Percentiles rank a stretch among this genome's conserved stretches.
Conservation (phyloP, 2,888 invertebrate species). For the Erebia epiphron region DNA sequence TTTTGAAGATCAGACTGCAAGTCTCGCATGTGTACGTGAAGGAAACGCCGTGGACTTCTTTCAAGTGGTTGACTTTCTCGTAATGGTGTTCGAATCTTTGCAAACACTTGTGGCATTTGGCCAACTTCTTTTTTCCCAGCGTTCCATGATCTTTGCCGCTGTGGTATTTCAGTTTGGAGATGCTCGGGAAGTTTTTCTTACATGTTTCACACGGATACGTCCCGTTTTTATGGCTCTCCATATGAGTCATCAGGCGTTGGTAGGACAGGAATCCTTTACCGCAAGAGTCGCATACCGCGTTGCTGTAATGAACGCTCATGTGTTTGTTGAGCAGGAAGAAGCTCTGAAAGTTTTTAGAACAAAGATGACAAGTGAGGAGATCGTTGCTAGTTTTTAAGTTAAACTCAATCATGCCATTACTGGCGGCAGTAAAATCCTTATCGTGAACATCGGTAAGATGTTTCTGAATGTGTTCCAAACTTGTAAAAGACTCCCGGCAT, state of each 20-base stretch:
- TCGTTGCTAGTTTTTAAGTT: conserved; percentile 39
- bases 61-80: conserved; percentile 43
- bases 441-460: conserved; percentile 42
- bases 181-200: conserved; percentile 35
- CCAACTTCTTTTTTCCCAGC: conserved; percentile 34
- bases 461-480: conserved; percentile 40
- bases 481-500: conserved; percentile 39
- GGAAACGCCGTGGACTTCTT: conserved; percentile 36
- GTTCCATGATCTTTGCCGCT: conserved; percentile 38
- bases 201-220: conserved; percentile 41
- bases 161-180: conserved; percentile 42
- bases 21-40: conserved; percentile 39
- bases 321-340: conserved; percentile 43
- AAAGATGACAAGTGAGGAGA: conserved; percentile 40
- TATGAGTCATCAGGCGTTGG: conserved; percentile 39
- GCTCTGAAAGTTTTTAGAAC: conserved; percentile 40
- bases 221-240: conserved; percentile 39
- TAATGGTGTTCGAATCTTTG: conserved; percentile 44
- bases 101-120: conserved; percentile 43
- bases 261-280: conserved; percentile 42
- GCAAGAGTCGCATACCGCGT: conserved; percentile 43
- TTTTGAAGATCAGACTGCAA: conserved; percentile 37
- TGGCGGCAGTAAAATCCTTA: conserved; percentile 43
- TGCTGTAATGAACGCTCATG: conserved; percentile 43
- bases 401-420: conserved; percentile 43